Percentiles rank a stretch among this genome's conserved stretches.
These are phyloP conservation scores for Hepsetus odoe DNA, from an alignment of 2,113 vertebrate species.

Conservation along the genomic window DNA sequence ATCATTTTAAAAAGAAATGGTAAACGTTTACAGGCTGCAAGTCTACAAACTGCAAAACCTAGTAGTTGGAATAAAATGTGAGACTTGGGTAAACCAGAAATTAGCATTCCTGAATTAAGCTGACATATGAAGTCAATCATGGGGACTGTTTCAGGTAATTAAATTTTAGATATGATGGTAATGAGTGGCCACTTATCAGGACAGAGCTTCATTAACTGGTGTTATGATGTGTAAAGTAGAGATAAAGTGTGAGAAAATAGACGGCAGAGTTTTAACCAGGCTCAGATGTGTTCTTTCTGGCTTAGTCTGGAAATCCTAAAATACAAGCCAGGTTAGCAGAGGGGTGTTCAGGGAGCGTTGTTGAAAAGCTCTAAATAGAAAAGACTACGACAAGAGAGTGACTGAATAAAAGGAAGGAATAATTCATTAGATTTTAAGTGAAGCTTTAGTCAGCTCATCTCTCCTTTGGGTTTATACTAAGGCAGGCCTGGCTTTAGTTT, in stretches of 20 bases:
- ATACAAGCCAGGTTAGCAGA: background rate
- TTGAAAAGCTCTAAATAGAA: background rate
- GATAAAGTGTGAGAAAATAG: background rate
- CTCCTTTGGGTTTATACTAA: background rate
- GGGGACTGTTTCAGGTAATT: constrained; percentile 16
- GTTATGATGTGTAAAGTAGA: constrained; percentile 39
- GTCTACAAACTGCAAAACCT: background rate
- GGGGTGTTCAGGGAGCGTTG: background rate
- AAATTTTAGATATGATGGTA: constrained; percentile 12
- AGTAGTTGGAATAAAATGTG: background rate
- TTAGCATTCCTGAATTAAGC: constrained; percentile 38
- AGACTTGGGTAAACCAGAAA: background rate
- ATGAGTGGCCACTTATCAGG: constrained; percentile 5
- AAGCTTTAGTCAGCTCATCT: constrained; percentile 21
- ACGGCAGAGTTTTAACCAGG: constrained; percentile 1
- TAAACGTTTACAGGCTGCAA: background rate
- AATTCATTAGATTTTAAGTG: constrained; percentile 11
- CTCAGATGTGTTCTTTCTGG: background rate
- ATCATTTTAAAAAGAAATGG: background rate
- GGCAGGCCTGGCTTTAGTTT: constrained; percentile 8
- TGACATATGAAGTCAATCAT: constrained; percentile 33
- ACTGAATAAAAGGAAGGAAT: background rate
- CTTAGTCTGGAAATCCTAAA: background rate
- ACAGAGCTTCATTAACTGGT: constrained; percentile 37
- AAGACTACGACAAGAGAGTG: constrained; percentile 1